These are phyloP conservation scores for Psettodes erumei DNA, from an alignment of 2,113 vertebrate species.

Conservation along the genomic window DNA sequence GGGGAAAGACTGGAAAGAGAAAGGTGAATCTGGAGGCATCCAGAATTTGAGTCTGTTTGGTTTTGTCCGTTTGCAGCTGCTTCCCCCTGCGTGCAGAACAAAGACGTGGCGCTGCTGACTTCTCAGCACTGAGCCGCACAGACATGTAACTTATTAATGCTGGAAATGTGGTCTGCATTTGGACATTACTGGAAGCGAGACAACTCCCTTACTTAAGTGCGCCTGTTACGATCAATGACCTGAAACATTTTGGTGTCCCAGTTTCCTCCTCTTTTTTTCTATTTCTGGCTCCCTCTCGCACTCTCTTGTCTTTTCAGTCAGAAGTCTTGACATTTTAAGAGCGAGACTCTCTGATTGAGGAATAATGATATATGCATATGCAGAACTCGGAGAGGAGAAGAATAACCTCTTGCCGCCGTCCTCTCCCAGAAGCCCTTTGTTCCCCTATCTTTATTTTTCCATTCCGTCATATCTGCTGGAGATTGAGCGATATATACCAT, in stretches of 20 bases:
- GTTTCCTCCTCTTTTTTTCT: conserved; percentile 45
- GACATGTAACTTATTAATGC: conserved; percentile 35
- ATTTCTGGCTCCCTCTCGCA: conserved; percentile 37
- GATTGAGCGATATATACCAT: conserved; percentile 75
- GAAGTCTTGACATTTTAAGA: conserved; percentile 75
- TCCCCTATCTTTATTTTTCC: conserved; percentile 61
- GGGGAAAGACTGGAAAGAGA: background rate
- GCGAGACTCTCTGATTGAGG: conserved; percentile 66
- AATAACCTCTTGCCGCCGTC: conserved; percentile 60
- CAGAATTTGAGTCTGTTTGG: background rate
- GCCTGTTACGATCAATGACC: conserved; percentile 58
- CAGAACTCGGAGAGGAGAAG: conserved; percentile 58
- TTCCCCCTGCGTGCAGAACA: background rate
- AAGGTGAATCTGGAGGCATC: background rate
- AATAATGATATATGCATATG: conserved; percentile 75
- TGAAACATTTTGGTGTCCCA: conserved; percentile 51
- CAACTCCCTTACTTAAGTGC: conserved; percentile 22
- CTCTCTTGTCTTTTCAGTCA: conserved; percentile 38
- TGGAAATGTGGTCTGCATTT: conserved; percentile 35
- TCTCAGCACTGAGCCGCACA: background rate
- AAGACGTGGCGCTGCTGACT: background rate
- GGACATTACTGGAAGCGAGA: conserved; percentile 31
- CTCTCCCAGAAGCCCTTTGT: conserved; percentile 62
- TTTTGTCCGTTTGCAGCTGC: background rate
- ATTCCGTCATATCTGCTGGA: conserved; percentile 74